Evolutionary conservation across 1,140 invertebrate genomes (phyloP).

Genomic region (Drosophila takahashii): DNA sequence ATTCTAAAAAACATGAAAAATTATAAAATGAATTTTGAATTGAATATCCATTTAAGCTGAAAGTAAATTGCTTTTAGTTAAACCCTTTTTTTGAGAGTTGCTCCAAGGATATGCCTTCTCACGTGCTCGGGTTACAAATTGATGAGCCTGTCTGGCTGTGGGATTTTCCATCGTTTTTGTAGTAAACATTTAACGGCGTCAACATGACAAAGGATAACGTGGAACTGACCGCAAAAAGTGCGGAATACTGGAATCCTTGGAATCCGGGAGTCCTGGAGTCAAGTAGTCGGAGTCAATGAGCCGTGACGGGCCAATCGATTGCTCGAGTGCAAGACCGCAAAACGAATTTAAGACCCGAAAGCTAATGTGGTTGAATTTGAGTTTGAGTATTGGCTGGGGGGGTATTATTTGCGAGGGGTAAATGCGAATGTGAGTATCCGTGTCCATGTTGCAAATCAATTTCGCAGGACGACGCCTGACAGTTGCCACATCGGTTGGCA

Average conservation of each 20-base stretch:
- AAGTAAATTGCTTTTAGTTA: not conserved
- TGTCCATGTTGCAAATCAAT: conserved; percentile 65
- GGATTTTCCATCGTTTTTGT: conserved; percentile 1
- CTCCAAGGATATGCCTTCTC: conserved; percentile 5
- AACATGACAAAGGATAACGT: conserved; percentile 60
- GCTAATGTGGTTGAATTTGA: conserved; percentile 37
- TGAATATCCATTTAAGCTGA: not conserved
- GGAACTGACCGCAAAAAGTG: conserved; percentile 35
- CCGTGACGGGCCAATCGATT: conserved; percentile 76
- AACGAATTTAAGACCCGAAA: conserved; percentile 56
- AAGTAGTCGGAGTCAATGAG: conserved; percentile 60
- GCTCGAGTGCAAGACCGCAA: conserved; percentile 65
- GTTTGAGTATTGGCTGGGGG: not conserved
- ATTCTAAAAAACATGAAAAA: too few species aligned
- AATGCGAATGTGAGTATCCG: not conserved
- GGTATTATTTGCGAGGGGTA: not conserved
- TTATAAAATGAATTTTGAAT: not conserved
- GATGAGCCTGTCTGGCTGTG: conserved; percentile 53
- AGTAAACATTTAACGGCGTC: conserved; percentile 70
- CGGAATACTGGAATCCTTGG: not conserved
- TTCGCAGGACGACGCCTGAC: conserved; percentile 56
- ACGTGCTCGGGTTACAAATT: conserved; percentile 58
- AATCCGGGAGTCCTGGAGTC: conserved; percentile 27
- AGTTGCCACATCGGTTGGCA: conserved; percentile 13
- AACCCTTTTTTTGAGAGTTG: not conserved